Conservation (phyloP, 2,888 invertebrate species). For the Drosophila mettleri region DNA sequence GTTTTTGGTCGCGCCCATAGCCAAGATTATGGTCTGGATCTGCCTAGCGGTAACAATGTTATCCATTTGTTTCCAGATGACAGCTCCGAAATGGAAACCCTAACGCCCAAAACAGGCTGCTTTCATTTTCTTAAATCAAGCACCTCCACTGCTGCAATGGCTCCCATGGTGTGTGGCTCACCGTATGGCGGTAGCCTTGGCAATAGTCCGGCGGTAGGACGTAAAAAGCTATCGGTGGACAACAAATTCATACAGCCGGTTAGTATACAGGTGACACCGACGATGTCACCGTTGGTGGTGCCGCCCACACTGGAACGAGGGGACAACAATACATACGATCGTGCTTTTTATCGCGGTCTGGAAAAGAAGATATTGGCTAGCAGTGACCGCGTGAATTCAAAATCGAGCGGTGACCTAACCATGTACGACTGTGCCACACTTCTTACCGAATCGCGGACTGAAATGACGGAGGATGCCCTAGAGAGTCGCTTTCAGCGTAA, state of each 20-base stretch:
- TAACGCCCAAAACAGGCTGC: conserved; percentile 78
- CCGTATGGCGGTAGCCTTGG: conserved; percentile 73
- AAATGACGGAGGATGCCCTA: conserved; percentile 17
- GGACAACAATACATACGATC: conserved; percentile 84
- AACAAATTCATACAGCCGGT: conserved; percentile 66
- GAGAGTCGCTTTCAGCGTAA: conserved; percentile 81
- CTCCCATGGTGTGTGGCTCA: conserved; percentile 15
- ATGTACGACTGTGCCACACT: conserved; percentile 82
- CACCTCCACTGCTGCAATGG: conserved; percentile 8
- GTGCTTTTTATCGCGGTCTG: conserved; percentile 83
- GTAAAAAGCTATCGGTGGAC: conserved; percentile 84
- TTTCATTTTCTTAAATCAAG: conserved; percentile 78
- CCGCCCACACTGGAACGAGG: conserved; percentile 25
- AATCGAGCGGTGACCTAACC: conserved; percentile 84
- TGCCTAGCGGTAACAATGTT: conserved; percentile 30
- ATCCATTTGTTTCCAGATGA: conserved; percentile 49
- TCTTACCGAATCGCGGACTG: conserved; percentile 41
- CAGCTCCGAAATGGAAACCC: conserved; percentile 72
- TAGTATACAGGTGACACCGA: background rate
- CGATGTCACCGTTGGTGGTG: conserved; percentile 18
- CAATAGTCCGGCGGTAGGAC: conserved; percentile 80
- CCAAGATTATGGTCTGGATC: conserved; percentile 83
- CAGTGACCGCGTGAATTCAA: conserved; percentile 82
- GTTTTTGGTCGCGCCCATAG: conserved; percentile 71
- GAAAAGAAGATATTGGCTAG: conserved; percentile 80